A percentile compares a stretch with the other conserved stretches of the same genome.
Conservation (phyloP, 2,113 vertebrate species). For the Scartelaos histophorus region DNA sequence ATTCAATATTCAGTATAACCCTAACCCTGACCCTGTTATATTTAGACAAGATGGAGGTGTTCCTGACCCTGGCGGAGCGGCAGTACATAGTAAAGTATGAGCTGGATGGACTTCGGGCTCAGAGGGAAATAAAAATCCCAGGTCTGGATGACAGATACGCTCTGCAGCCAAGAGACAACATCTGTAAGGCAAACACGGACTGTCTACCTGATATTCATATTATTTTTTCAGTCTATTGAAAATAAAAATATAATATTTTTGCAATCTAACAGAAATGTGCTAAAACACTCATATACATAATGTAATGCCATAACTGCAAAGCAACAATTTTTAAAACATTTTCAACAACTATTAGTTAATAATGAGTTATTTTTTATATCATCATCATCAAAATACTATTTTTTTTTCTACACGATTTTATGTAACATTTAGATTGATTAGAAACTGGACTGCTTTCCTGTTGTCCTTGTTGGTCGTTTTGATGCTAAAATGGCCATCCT, state of each 20-base stretch:
- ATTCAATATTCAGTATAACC: no score
- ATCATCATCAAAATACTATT: no score
- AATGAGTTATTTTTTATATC: no score
- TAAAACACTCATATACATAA: neutral
- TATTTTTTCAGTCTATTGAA: no score
- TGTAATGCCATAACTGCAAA: no score
- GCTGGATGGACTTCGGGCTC: constrained; percentile 73
- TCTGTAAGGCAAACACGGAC: constrained; percentile 67
- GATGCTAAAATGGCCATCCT: neutral
- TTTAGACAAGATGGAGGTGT: constrained; percentile 76
- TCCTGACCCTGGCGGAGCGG: constrained; percentile 78
- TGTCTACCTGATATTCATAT: neutral
- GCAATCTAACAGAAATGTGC: neutral
- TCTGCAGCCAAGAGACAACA: constrained; percentile 67
- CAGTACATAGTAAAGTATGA: constrained; percentile 79
- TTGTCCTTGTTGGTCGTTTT: neutral
- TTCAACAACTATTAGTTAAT: no score
- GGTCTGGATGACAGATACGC: constrained; percentile 63
- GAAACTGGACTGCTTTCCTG: neutral
- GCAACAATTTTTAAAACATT: neutral
- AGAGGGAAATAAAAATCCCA: constrained; percentile 73
- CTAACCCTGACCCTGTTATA: no score
- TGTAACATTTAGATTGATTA: neutral
- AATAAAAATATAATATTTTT: neutral
- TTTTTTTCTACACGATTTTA: no score